Evolutionary conservation across 2,888 invertebrate species (phyloP).

Genomic region (Melieria crassipennis): DNA sequence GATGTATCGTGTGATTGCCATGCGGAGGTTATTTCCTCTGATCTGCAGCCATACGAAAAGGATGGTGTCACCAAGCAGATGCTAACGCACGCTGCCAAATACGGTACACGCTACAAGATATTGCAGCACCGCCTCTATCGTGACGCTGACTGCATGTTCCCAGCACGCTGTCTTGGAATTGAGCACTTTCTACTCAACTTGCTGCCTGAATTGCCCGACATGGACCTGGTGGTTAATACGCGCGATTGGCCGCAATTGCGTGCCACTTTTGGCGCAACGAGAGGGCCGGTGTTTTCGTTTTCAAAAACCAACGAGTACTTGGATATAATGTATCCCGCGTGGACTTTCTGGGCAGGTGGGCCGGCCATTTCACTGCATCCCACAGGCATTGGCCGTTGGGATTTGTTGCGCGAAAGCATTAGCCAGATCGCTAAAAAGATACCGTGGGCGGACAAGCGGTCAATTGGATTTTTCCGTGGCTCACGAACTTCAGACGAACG

Average conservation of each 20-base stretch:
- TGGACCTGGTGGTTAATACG: conserved; percentile 89
- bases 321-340: conserved; percentile 96
- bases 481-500: conserved; percentile 93
- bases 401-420: conserved; percentile 79
- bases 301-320: conserved; percentile 85
- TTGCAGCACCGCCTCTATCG: conserved; percentile 83
- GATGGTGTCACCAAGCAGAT: conserved; percentile 76
- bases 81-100: conserved; percentile 70
- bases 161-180: conserved; percentile 88
- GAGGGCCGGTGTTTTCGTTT: conserved; percentile 89
- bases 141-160: conserved; percentile 88
- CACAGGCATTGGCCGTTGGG: conserved; percentile 94
- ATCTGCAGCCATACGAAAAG: conserved; percentile 74
- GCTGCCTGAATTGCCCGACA: conserved; percentile 77
- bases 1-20: conserved; percentile 73
- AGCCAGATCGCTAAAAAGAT: conserved; percentile 72
- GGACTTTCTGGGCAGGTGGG: conserved; percentile 99
- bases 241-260: conserved; percentile 91
- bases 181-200: conserved; percentile 85
- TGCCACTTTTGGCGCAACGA: conserved; percentile 40
- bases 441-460: conserved; percentile 81
- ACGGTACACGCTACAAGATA: conserved; percentile 85
- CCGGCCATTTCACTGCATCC: conserved; percentile 95
- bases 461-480: conserved; percentile 87
- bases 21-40: conserved; percentile 72